A percentile compares a stretch with the other conserved stretches of the same genome.
Evolutionary conservation across 2,797 vertebrate species (phyloP).

Genomic region (Rhinichthys osculus): DNA sequence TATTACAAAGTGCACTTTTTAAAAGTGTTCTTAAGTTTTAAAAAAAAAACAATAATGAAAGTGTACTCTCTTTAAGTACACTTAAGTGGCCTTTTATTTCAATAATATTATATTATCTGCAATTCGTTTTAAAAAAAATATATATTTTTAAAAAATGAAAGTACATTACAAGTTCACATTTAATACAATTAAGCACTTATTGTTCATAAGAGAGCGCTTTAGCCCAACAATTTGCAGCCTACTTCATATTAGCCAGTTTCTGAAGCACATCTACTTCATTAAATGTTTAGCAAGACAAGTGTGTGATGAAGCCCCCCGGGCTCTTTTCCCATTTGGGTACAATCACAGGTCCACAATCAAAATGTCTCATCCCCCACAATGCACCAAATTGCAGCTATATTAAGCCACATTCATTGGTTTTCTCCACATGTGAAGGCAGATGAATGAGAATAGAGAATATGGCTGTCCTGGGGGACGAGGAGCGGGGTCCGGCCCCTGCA

Average conservation of each 20-base stretch:
- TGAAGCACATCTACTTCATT: constrained; percentile 26
- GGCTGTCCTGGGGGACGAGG: constrained; percentile 43
- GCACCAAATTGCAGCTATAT: constrained; percentile 49
- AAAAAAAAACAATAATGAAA: background rate
- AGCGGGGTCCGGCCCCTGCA: constrained; percentile 15
- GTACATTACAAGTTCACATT: background rate
- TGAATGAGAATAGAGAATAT: constrained; percentile 51
- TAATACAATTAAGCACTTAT: background rate
- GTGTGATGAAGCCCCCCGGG: constrained; percentile 24
- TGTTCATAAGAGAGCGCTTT: background rate
- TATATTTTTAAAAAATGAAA: background rate
- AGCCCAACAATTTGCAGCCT: background rate
- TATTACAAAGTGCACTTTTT: background rate
- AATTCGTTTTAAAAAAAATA: background rate
- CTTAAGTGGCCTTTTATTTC: background rate
- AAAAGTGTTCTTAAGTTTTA: background rate
- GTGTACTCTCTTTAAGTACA: background rate
- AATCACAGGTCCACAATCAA: constrained; percentile 47
- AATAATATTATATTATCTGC: background rate
- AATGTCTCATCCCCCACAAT: constrained; percentile 52
- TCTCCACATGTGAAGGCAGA: constrained; percentile 47
- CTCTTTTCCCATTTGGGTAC: constrained; percentile 36
- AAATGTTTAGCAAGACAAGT: constrained; percentile 45
- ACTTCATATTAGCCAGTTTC: constrained; percentile 25
- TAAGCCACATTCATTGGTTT: constrained; percentile 53